Evolutionary conservation across 2,113 vertebrate species (phyloP).

Genomic region (Sinocyclocheilus rhinocerous): DNA sequence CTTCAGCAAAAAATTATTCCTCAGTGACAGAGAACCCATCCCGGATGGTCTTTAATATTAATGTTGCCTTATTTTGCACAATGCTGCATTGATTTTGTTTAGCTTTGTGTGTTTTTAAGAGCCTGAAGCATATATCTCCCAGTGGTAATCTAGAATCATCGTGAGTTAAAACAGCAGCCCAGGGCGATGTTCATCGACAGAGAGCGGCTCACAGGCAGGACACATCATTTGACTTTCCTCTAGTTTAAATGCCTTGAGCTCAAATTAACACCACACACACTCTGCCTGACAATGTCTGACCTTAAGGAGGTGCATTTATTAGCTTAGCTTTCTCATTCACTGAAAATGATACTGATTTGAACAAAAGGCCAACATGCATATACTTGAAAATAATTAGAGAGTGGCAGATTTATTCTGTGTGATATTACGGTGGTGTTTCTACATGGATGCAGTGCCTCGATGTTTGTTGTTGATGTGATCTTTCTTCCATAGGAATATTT

Average conservation of each 20-base stretch:
- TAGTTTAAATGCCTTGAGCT: slow-evolving; percentile 47
- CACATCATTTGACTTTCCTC: slow-evolving; percentile 56
- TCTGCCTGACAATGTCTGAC: slow-evolving; percentile 38
- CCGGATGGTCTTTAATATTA: slow-evolving; percentile 50
- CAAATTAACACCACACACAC: slow-evolving; percentile 47
- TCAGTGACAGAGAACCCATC: not conserved
- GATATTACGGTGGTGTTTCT: not conserved
- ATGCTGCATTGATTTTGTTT: slow-evolving; percentile 71
- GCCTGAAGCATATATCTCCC: slow-evolving; percentile 70
- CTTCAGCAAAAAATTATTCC: not conserved
- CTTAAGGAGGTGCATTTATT: slow-evolving; percentile 47
- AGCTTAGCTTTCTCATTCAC: slow-evolving; percentile 38
- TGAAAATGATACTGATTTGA: slow-evolving; percentile 43
- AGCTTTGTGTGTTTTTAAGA: slow-evolving; percentile 28
- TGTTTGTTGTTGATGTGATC: not conserved
- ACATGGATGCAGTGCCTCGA: not conserved
- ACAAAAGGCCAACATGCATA: slow-evolving; percentile 32
- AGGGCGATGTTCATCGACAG: slow-evolving; percentile 63
- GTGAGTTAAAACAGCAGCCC: slow-evolving; percentile 59
- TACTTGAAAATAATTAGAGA: slow-evolving; percentile 17
- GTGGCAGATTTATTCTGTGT: slow-evolving; percentile 3
- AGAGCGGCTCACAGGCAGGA: slow-evolving; percentile 64
- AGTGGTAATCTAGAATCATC: slow-evolving; percentile 69
- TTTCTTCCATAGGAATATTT: not conserved
- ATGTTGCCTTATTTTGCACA: slow-evolving; percentile 50